Evolutionary conservation across 2,888 invertebrate species (phyloP), one percentile per base, ranked within the genome.

Genomic region (Philaethria dido): DNA sequence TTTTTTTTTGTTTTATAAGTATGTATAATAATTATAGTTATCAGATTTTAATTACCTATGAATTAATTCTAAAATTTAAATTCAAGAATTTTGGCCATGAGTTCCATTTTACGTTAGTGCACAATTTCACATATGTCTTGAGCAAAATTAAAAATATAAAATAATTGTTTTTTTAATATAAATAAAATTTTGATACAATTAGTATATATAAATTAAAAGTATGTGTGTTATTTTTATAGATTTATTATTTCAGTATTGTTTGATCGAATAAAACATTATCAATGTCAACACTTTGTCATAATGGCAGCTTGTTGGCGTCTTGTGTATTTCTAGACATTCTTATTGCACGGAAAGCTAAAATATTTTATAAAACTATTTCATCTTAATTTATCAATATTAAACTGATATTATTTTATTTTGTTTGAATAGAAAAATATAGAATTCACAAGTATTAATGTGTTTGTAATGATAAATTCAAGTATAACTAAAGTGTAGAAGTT

Each of bases 321-420:
- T 82, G 80, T 79, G 79, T 78, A 84, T 73, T 81, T 81, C 72
- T 85, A 87, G 86, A 86, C 86, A 80, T 81, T 81, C 85, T 84
- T 77, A 60, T 44, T 68, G 69, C 64, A 70, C 75, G 74, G 76
- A 72, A 70, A 69, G 18, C 33, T 62, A 36, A 66, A 67, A 63
- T 65, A 64, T 39, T 62, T 39, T 45, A 50, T 13, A 48, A 16
- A n/a, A 4, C 14, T 25, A 47, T 13, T 45, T 29, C 3, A 18
- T 50, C 54, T 67, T 64, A 68, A 59, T 44, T 72, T 65, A 69
- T 62, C 9, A 60, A 72, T 68, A 71, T 60, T 67, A 44, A 64
- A 61, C 25, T 61, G 20, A 45, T 22, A 39, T 44, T 29, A 61
- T 64, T 54, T 48, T 64, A 64, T 64, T 67, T 64, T 61, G 48